These are phyloP conservation scores for Euglossa dilemma DNA, from an alignment of 1,140 invertebrate species.

Conservation along the genomic window DNA sequence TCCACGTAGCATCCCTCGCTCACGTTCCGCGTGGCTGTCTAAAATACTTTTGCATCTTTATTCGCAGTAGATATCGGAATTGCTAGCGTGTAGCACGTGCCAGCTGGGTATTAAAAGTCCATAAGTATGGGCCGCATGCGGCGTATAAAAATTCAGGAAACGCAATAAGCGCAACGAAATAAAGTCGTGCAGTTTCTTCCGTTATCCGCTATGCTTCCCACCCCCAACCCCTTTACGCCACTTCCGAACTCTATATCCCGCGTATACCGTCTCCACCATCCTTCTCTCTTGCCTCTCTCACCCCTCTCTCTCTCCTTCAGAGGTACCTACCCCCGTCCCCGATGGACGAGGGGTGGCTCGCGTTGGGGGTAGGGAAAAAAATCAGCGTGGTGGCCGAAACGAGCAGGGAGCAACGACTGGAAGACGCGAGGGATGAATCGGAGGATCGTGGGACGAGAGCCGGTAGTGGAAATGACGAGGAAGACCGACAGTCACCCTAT, in stretches of 20 bases:
- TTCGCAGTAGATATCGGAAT: conserved; percentile 60
- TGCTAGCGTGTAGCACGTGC: conserved; percentile 63
- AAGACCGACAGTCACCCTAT: conserved; percentile 78
- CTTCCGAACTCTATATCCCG: conserved; percentile 41
- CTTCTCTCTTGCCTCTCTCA: not conserved
- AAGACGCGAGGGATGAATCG: conserved; percentile 58
- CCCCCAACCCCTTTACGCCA: conserved; percentile 36
- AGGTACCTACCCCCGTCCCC: not conserved
- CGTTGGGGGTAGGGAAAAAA: conserved; percentile 41
- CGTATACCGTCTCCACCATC: not conserved
- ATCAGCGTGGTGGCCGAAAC: conserved; percentile 71
- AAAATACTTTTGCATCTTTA: conserved; percentile 39
- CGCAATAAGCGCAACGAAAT: conserved; percentile 77
- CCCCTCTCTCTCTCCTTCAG: not conserved
- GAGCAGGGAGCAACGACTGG: conserved; percentile 70
- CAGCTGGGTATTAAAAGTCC: conserved; percentile 67
- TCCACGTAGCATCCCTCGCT: not conserved
- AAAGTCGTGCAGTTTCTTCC: conserved; percentile 75
- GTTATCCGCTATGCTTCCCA: conserved; percentile 65
- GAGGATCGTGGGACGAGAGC: conserved; percentile 27
- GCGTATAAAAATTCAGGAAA: conserved; percentile 76
- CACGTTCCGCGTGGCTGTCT: too few relatives aligned
- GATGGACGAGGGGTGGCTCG: not conserved
- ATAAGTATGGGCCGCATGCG: conserved; percentile 68
- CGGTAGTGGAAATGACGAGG: conserved; percentile 53